phyloP scores from a whole-genome alignment of 64 coral and sea anemone genomes.

The Anthopleura sola region DNA sequence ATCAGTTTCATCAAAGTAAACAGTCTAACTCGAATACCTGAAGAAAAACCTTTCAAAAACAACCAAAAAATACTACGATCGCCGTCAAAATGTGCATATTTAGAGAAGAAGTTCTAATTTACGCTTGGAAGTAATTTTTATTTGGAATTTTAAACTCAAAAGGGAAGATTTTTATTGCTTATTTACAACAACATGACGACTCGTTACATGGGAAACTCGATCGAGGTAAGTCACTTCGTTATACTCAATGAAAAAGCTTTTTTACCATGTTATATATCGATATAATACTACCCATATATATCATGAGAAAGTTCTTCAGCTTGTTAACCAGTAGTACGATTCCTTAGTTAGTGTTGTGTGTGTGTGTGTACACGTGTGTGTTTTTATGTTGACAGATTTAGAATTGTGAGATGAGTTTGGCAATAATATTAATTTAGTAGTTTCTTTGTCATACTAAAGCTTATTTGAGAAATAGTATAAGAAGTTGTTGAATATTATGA shows the following conservation, averaged over 20 bases:
- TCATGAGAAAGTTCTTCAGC: not conserved
- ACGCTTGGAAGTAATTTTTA: not conserved
- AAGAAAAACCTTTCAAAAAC: slow-evolving; percentile 15
- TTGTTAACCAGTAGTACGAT: not conserved
- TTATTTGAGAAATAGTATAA: too few species aligned
- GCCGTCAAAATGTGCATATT: not conserved
- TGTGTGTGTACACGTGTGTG: not conserved
- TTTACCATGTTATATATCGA: not conserved
- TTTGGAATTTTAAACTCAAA: not conserved
- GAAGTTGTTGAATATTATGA: too few species aligned
- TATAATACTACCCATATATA: not conserved
- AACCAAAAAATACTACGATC: not conserved
- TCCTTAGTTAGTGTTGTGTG: not conserved
- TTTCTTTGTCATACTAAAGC: too few species aligned
- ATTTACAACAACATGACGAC: slow-evolving; percentile 46
- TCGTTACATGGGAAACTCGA: slow-evolving; percentile 56
- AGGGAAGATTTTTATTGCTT: not conserved
- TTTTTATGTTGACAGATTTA: not conserved
- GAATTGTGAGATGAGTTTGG: not conserved
- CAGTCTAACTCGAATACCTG: not conserved
- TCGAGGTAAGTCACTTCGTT: slow-evolving; percentile 34
- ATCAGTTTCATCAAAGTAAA: not conserved
- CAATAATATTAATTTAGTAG: too few species aligned
- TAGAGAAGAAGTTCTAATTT: not conserved
- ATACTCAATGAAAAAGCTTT: not conserved